Percentiles rank a stretch among this genome's conserved stretches.
These are phyloP conservation scores for Ylistrum balloti DNA, from an alignment of 1,140 invertebrate genomes.

Conservation along the genomic window DNA sequence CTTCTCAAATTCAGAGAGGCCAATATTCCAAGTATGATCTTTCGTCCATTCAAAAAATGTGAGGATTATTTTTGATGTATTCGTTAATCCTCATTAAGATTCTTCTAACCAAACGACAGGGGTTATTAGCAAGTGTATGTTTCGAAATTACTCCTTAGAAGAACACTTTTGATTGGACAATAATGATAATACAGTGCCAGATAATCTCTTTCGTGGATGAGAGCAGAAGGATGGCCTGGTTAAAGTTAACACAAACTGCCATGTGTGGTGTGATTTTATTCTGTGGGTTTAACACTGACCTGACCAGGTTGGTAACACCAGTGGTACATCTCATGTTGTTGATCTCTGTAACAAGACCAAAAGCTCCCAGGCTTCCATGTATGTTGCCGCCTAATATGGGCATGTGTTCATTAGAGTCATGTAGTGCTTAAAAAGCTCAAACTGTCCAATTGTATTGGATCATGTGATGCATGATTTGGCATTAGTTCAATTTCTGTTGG, in stretches of 20 bases:
- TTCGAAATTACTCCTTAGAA: neutral
- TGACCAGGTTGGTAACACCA: neutral
- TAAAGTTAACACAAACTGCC: neutral
- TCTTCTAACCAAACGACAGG: neutral
- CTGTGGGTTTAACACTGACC: too few species aligned
- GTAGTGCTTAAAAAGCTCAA: constrained; percentile 31
- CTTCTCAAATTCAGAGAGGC: neutral
- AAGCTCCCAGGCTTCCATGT: constrained; percentile 37
- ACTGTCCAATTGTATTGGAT: constrained; percentile 11
- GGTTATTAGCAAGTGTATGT: neutral
- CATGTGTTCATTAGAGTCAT: constrained; percentile 18
- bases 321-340: constrained; percentile 24
- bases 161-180: neutral
- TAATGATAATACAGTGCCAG: neutral
- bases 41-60: constrained; percentile 12
- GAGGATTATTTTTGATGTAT: neutral
- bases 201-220: neutral
- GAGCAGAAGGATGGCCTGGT: neutral
- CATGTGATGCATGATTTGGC: constrained; percentile 23
- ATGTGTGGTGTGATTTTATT: neutral
- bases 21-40: neutral
- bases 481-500: neutral
- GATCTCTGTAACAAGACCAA: constrained; percentile 24
- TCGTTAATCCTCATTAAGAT: neutral
- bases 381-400: neutral